Evolutionary conservation across 2,888 invertebrate genomes (phyloP), one percentile per base, ranked within the genome.

Genomic region (Tuberolachnus salignus): DNA sequence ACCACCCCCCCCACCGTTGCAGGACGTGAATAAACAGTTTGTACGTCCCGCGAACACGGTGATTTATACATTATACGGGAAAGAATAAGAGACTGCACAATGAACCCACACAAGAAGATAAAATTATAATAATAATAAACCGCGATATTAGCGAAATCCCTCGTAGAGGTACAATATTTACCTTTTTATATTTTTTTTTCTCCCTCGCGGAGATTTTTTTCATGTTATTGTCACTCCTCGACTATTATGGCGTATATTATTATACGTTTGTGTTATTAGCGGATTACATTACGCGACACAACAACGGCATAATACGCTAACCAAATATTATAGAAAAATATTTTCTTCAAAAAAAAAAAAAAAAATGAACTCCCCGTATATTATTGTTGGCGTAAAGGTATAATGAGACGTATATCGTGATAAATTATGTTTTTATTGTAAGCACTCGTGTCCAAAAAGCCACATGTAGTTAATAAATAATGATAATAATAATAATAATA

Each of bases 341-440:
- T 34, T 21, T 71, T 44, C 23, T 23, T 71, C 23, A 3, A 23
- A 34, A 34, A 70, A 49, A 72, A 61, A 59, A 72, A 3, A 23
- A 34, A 34, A 70, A 49, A 72, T 72, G 72, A 72, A 72, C 72
- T 53, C 72, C 72, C 26, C 19, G 26, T 9, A 21, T 57, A 3
- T 4, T 49, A 3, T 34, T 6, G 34, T 0, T 8, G 1, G 9
- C 59, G n/a, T 19, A 49, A 8, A 34, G 75, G 55, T 16, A 75
- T 75, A 75, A 75, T 23, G 75, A 75, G 67, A 75, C 75, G 9
- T 26, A 34, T 46, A 67, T 46, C 46, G 19, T 75, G 75, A 75
- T 75, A 75, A 75, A 75, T 75, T 75, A 67, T 46, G 46, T 75
- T 75, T 67, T 67, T 59, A 75, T 75, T 75, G 75, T 75, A 44